Base-by-base conservation (phyloP, 2,797 vertebrate species). In the Callimico goeldii region DNA sequence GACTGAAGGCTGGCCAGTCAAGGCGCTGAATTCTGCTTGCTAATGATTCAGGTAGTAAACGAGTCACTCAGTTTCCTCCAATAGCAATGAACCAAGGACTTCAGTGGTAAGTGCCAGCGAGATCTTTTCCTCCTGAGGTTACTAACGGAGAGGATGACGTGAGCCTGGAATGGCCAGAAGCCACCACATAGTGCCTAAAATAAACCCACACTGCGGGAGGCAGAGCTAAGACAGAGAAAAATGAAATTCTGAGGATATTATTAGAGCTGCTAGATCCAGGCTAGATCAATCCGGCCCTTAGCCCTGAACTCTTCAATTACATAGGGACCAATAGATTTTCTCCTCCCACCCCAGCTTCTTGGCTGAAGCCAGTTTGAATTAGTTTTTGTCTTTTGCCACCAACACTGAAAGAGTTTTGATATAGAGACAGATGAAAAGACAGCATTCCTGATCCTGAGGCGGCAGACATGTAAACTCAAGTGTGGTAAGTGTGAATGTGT, bases 361-460 rank as follows among this genome's bases (percentile, higher is more conserved):
- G 28, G 30, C 58, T 72, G 87, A 81, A 55, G 48, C 41, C 76
- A 48, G 6, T 85, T 95, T 70, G 39, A 84, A 55, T 84, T 83
- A 28, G 41, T 76, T 94, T 94, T 58, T 61, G 19, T 91, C 36
- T 41, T 86, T 91, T 93, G 58, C 61, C 33, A 93, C 7, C 73
- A 88, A 75, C 50, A 41, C 30, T 61, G 52, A 75, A 58, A 93
- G 92, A 85, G 3, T 87, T 95, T 92, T 91, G 91, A 95, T 48
- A 57, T 0, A 61, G 87, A 89, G 61, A 81, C 61, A 84, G 76
- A 89, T 79, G 70, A 70, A 91, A 92, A 91, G 64, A 89, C 22
- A 48, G 90, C 28, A 50, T 36, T 82, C 50, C 33, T 93, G 84
- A 43, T 88, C 43, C 93, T 7, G n/a, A 88, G 88, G 93, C 1